Conservation (phyloP, 2,888 invertebrate genomes). For the Euplagia quadripunctaria region DNA sequence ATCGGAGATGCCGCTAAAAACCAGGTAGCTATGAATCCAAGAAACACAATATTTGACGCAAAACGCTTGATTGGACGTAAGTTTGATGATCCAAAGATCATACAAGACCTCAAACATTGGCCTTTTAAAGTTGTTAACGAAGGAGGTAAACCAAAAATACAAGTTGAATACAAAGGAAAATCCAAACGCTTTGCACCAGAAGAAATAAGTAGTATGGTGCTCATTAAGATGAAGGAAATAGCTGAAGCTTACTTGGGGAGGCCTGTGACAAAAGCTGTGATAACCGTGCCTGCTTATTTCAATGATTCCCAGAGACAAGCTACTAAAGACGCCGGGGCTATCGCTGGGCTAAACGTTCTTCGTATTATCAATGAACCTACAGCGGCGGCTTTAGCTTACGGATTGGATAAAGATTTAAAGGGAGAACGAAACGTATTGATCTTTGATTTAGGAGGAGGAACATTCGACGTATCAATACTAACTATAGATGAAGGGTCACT, state of each 20-base stretch:
- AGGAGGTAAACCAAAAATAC: conserved; percentile 89
- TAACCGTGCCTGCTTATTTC: conserved; percentile 94
- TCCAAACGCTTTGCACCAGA: conserved; percentile 89
- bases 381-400: conserved; percentile 91
- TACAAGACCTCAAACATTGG: conserved; percentile 94
- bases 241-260: conserved; percentile 91
- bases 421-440: conserved; percentile 89
- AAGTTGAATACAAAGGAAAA: conserved; percentile 89
- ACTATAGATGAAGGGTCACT: conserved; percentile 92
- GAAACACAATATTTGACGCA: conserved; percentile 93
- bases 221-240: conserved; percentile 87
- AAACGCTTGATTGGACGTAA: conserved; percentile 94
- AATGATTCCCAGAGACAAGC: conserved; percentile 92
- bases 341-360: conserved; percentile 92
- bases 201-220: conserved; percentile 91
- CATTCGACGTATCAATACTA: conserved; percentile 94
- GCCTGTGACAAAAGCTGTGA: conserved; percentile 90
- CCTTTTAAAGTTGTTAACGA: conserved; percentile 92
- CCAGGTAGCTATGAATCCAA: conserved; percentile 91
- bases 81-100: conserved; percentile 91
- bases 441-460: conserved; percentile 89
- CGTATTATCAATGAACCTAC: conserved; percentile 95
- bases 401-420: conserved; percentile 89
- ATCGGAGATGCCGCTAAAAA: conserved; percentile 91
- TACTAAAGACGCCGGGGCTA: conserved; percentile 93